Evolutionary conservation across 2,113 vertebrate species (phyloP), one percentile per base, ranked within the genome.

Genomic region (Tenrec ecaudatus): DNA sequence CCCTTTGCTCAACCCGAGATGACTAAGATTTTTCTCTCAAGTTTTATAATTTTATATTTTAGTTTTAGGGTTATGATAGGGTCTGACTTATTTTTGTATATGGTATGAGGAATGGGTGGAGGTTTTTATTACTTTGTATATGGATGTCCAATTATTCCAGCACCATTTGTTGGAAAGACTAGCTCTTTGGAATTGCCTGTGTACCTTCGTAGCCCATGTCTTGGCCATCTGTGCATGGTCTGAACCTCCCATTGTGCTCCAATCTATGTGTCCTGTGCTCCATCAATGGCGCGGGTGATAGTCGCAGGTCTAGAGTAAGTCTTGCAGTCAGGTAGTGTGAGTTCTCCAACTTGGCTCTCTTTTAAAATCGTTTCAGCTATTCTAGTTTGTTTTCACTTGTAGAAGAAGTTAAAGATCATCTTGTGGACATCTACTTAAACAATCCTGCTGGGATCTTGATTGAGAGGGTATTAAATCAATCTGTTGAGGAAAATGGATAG

Each of bases 1-100:
- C 23, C 2, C 12, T 82, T 64, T 89, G 36, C 43, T 6, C 29
- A 57, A 68, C 6, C 2, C 20, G 64, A 53, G 29, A 69, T 27
- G 3, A 25, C 20, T 78, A 7, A 53, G 47, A 53, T 53, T 53
- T 80, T 90, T 92, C 69, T 75, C 27, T 36, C 33, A 5, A 22
- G 20, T 75, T 84, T 95, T 84, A 8, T 82, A 75, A 62, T 64
- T 92, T 76, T 66, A 14, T 40, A 6, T 71, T 79, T 89, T 86
- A 43, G 7, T 62, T 68, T 88, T 33, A 62, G 82, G 86, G 69
- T 29, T 31, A 14, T 3, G 47, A 5, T 53, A 53, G 47, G n/a
- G 81, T 79, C 79, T 25, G 25, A 90, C 64, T 79, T 62, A 11
- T 31, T 77, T 68, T 82, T 71, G 82, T 29, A 33, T 22, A 20